Percentiles rank a stretch among this genome's conserved stretches.
Conservation (phyloP, 2,797 vertebrate genomes). For the Pangasius sanitwongsei region DNA sequence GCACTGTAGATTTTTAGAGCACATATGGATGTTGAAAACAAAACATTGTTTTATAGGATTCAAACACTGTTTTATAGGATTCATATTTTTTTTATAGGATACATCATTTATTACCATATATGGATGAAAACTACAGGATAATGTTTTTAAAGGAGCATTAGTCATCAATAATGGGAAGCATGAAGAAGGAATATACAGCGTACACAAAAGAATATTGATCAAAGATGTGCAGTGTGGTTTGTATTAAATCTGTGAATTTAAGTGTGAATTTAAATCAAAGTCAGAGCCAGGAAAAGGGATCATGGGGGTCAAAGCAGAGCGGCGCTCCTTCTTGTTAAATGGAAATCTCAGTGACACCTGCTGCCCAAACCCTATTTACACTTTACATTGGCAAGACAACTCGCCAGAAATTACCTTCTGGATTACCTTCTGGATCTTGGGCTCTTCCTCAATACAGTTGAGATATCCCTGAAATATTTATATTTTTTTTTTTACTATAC, state of each 20-base stretch:
- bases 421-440: too few relatives aligned
- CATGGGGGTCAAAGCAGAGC: constrained; percentile 1
- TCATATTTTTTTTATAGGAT: too few relatives aligned
- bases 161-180: neutral
- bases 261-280: constrained; percentile 27
- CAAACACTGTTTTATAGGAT: neutral
- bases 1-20: neutral
- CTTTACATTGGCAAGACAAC: neutral
- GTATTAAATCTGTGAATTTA: constrained; percentile 2
- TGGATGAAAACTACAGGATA: neutral
- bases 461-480: too few relatives aligned
- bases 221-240: constrained; percentile 17
- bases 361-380: constrained; percentile 19
- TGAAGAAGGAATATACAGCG: neutral
- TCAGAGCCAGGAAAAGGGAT: constrained; percentile 5
- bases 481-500: neutral
- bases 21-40: neutral
- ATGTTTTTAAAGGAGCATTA: neutral
- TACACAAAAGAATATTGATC: constrained; percentile 34
- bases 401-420: neutral
- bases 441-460: neutral
- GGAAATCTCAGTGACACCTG: constrained; percentile 7
- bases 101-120: neutral
- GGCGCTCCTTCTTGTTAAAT: constrained; percentile 8
- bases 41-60: neutral